Conservation (phyloP, 2,797 vertebrate species). For the Dipus sagitta region DNA sequence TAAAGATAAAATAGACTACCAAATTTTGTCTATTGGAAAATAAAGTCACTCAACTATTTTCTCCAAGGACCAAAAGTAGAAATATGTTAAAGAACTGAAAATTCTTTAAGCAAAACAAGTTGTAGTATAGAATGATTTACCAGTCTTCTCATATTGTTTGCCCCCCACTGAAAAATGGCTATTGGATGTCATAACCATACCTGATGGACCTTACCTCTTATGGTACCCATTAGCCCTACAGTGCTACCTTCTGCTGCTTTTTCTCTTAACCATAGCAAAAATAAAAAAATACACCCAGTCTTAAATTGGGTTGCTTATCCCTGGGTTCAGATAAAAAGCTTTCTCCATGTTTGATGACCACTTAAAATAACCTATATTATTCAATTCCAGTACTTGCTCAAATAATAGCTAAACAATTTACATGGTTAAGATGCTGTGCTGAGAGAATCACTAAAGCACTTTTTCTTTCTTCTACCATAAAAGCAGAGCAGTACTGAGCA, state of each 20-base stretch:
- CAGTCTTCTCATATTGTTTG: not conserved
- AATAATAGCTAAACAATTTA: slow-evolving; percentile 64
- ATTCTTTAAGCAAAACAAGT: not conserved
- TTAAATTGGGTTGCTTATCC: slow-evolving; percentile 35
- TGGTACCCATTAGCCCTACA: not conserved
- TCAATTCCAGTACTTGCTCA: slow-evolving; percentile 52
- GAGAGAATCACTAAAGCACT: slow-evolving; percentile 44
- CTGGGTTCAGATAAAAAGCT: slow-evolving; percentile 54
- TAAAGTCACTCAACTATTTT: not conserved
- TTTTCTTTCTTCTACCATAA: slow-evolving; percentile 65
- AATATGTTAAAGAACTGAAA: not conserved
- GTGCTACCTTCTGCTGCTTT: not conserved
- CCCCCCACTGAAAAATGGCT: not conserved
- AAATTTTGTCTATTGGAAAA: not conserved
- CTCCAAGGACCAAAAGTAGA: slow-evolving; percentile 30
- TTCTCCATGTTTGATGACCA: slow-evolving; percentile 54
- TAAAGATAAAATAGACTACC: not conserved
- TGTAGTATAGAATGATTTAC: slow-evolving; percentile 5
- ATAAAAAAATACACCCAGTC: slow-evolving; percentile 4
- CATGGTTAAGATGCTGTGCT: slow-evolving; percentile 52
- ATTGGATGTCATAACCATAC: not conserved
- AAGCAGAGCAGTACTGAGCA: slow-evolving; percentile 39
- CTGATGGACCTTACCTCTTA: not conserved
- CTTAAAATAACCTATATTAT: slow-evolving; percentile 64
- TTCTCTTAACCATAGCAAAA: not conserved